A percentile compares a stretch with the other conserved stretches of the same genome.
These are phyloP conservation scores for Onychorhynchus coronatus DNA, from an alignment of 2,113 vertebrate genomes.

Conservation along the genomic window DNA sequence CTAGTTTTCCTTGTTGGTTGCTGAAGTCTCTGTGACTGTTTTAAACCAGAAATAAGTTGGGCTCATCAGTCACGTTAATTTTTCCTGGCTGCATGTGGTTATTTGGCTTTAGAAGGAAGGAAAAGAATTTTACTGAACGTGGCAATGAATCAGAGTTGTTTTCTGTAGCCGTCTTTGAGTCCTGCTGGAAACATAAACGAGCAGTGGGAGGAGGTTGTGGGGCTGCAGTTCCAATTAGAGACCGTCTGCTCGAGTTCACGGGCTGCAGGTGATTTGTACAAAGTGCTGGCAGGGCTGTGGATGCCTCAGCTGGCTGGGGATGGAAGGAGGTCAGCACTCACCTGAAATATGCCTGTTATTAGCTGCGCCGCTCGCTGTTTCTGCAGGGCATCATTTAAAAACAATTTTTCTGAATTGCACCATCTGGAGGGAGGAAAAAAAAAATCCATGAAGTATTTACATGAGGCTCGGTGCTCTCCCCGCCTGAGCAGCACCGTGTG, in stretches of 20 bases:
- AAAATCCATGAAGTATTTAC: constrained; percentile 42
- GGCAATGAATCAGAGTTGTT: not conserved
- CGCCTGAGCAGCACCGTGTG: not conserved
- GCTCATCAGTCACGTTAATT: not conserved
- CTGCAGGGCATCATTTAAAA: constrained; percentile 60
- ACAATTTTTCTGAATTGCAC: constrained; percentile 55
- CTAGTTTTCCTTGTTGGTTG: not conserved
- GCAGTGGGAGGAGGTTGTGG: not conserved
- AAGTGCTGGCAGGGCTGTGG: not conserved
- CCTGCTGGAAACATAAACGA: not conserved
- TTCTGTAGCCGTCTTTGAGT: not conserved
- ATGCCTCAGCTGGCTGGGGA: not conserved
- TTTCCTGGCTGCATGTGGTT: not conserved
- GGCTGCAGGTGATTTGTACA: constrained; percentile 1
- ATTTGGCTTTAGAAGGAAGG: not conserved
- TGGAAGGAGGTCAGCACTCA: constrained; percentile 46
- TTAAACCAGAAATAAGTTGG: not conserved
- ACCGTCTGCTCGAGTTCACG: not conserved
- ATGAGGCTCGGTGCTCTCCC: not conserved
- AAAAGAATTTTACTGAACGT: not conserved
- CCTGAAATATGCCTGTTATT: constrained; percentile 39
- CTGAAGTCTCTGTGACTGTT: not conserved
- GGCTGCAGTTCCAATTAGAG: constrained; percentile 43
- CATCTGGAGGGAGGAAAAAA: constrained; percentile 48
- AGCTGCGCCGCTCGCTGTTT: constrained; percentile 23